Percentiles rank a stretch among this genome's conserved stretches.
phyloP scores from a whole-genome alignment of 2,113 vertebrate species.

The Callaeas wilsoni region DNA sequence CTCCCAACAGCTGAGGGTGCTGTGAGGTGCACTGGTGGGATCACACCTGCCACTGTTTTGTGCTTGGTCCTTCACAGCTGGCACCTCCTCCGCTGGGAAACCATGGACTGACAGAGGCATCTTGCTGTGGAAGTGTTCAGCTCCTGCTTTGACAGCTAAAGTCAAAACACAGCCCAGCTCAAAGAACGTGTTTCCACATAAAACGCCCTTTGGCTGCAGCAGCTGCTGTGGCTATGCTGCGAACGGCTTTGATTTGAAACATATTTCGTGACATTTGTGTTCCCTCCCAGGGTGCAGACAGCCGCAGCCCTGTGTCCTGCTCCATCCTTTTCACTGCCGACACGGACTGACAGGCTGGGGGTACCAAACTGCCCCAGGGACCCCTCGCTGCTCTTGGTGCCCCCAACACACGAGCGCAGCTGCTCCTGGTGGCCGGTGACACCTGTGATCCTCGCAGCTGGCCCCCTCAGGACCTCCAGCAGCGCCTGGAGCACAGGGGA shows the following conservation, averaged over 20 bases:
- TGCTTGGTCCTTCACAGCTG: rapidly evolving
- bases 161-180: background rate
- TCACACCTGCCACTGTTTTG: background rate
- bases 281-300: background rate
- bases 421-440: background rate
- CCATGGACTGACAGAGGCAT: rapidly evolving
- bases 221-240: background rate
- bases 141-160: background rate
- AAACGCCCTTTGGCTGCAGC: background rate
- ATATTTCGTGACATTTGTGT: background rate
- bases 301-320: background rate
- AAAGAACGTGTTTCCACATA: background rate
- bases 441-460: background rate
- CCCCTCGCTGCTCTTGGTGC: background rate
- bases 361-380: background rate
- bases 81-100: background rate
- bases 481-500: background rate
- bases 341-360: rapidly evolving
- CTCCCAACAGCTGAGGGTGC: background rate
- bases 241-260: background rate
- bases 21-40: background rate
- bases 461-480: background rate
- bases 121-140: background rate
- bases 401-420: background rate
- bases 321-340: rapidly evolving